Evolutionary conservation across 1,140 invertebrate genomes (phyloP), one percentile per base, ranked within the genome.

Genomic region (Sitophilus oryzae): DNA sequence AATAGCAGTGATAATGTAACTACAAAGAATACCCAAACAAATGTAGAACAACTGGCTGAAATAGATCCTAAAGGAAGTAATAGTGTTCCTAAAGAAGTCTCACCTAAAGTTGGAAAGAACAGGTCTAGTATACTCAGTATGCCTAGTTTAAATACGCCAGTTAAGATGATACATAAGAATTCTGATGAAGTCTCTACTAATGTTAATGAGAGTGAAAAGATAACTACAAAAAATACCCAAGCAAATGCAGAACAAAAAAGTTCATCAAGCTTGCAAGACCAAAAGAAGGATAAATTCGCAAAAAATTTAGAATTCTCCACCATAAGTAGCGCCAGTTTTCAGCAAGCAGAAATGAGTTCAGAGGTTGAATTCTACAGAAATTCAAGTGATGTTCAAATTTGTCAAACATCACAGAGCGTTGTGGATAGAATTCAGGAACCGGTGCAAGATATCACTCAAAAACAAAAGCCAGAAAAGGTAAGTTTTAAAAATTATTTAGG

Each of bases 311-410:
- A 56, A 10, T 56, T 56, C 34, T 56, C 46, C 8, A 56, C 45
- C 5, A 56, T 56, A 42, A 56, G 22, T 3, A 56, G 37, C 16
- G 38, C 44, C 18, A 60, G 58, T 52, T 60, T 60, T 37, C 58
- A 60, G 35, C 49, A 56, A 21, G 47, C 16, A 15, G 37, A 52
- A 25, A 30, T 49, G 8, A 56, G 48, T 23, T 51, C 48, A 9
- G 58, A 59, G 37, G 58, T 59, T 3, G 58, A 59, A 42, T 59
- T 59, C 47, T 52, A 40, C 42, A 52, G 11, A 37, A 44, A 48
- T 44, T 36, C 42, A 25, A 48, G 30, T 21, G 36, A 50, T 25
- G 22, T 45, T 34, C 58, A 55, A 25, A 54, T 53, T 10, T 45
- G 47, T 18, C 54, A 56, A 40, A 56, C 38, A n/a, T 50, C 48